Evolutionary conservation across 2,888 invertebrate genomes (phyloP).

Genomic region (Oxytorus armatus): DNA sequence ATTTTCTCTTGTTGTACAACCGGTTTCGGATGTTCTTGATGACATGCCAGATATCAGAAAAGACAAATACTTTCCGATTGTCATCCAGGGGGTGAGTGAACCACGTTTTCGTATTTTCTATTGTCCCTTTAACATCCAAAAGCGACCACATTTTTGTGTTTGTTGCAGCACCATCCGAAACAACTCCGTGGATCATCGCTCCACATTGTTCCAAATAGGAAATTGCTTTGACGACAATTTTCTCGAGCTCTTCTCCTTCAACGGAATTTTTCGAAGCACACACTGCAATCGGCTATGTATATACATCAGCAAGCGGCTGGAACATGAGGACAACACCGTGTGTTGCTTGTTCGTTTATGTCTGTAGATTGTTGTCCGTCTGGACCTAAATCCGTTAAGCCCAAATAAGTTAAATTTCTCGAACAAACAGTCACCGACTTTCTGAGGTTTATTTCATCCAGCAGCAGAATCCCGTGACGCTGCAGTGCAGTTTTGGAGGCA

Average conservation of each 20-base stretch:
- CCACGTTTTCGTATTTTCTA: conserved; percentile 30
- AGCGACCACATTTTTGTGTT: conserved; percentile 47
- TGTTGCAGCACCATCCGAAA: too few relatives aligned
- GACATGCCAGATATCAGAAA: conserved; percentile 42
- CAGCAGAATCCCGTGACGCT: conserved; percentile 58
- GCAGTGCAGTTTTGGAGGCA: conserved; percentile 24
- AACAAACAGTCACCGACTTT: conserved; percentile 62
- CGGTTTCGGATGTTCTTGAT: conserved; percentile 45
- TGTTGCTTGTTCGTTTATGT: conserved; percentile 44
- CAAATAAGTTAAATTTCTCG: conserved; percentile 60
- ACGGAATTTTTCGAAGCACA: too few relatives aligned
- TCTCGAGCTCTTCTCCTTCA: conserved; percentile 45
- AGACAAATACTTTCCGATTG: conserved; percentile 39
- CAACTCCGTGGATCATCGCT: conserved; percentile 52
- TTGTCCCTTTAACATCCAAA: conserved; percentile 28
- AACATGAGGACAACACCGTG: too few relatives aligned
- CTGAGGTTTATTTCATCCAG: conserved; percentile 68
- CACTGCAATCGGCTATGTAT: too few relatives aligned
- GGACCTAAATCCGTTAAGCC: conserved; percentile 67
- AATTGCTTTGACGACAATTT: conserved; percentile 33
- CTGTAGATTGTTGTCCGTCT: conserved; percentile 59
- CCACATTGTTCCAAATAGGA: conserved; percentile 50
- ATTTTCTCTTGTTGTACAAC: conserved; percentile 37
- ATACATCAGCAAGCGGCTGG: too few relatives aligned
- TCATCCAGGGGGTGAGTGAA: conserved; percentile 40